Percentiles rank a stretch among this genome's conserved stretches.
phyloP scores from a whole-genome alignment of 2,888 invertebrate genomes.

The Choristoneura rosaceana region DNA sequence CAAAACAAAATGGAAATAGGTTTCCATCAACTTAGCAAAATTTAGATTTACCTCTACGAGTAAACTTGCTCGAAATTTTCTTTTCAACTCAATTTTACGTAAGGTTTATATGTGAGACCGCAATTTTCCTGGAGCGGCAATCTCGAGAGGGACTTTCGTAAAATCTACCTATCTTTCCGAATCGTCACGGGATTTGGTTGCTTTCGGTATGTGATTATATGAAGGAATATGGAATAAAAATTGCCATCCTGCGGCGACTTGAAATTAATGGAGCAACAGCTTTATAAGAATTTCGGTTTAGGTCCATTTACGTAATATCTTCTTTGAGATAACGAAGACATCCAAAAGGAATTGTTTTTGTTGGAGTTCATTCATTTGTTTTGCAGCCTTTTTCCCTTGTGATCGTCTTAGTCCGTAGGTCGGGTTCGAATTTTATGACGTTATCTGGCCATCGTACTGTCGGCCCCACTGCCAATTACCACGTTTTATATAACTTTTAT shows the following conservation, averaged over 20 bases:
- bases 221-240: slow-evolving; percentile 20
- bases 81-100: slow-evolving; percentile 21
- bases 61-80: slow-evolving; percentile 12
- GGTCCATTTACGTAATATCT: slow-evolving; percentile 22
- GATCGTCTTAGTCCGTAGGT: neutral
- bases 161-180: slow-evolving; percentile 20
- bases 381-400: slow-evolving; percentile 8
- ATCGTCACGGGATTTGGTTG: slow-evolving; percentile 7
- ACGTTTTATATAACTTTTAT: neutral
- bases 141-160: slow-evolving; percentile 12
- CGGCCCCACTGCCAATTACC: neutral
- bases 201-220: slow-evolving; percentile 13
- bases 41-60: slow-evolving; percentile 8
- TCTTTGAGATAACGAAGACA: slow-evolving; percentile 25
- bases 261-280: slow-evolving; percentile 10
- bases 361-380: slow-evolving; percentile 14
- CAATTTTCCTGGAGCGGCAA: slow-evolving; percentile 18
- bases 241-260: slow-evolving; percentile 14
- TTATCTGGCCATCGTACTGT: neutral
- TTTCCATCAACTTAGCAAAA: slow-evolving; percentile 7
- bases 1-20: neutral
- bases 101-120: slow-evolving; percentile 17
- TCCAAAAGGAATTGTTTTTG: slow-evolving; percentile 21
- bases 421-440: neutral
- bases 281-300: slow-evolving; percentile 13